Conservation (phyloP, 2,888 invertebrate genomes). For the Taphrorychus bicolor region DNA sequence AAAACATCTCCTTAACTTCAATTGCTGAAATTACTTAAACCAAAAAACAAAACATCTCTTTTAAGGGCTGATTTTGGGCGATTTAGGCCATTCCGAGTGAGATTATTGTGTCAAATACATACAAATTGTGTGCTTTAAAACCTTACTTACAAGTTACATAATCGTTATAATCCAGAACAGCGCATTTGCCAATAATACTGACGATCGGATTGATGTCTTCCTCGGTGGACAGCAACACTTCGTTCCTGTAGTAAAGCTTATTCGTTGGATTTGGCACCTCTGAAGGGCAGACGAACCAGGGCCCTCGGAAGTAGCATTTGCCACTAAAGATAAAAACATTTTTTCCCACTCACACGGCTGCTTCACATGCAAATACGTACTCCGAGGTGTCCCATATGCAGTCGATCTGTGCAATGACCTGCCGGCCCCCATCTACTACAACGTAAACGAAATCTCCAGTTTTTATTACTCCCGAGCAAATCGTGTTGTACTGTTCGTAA, state of each 20-base stretch:
- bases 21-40: too few relatives aligned
- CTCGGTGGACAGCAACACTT: slow-evolving; percentile 88
- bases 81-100: too few relatives aligned
- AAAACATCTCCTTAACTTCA: too few relatives aligned
- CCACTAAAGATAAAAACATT: slow-evolving; percentile 68
- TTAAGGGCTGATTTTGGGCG: too few relatives aligned
- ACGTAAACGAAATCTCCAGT: slow-evolving; percentile 96
- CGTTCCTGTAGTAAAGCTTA: slow-evolving; percentile 89
- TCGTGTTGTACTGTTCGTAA: slow-evolving; percentile 92
- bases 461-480: slow-evolving; percentile 82
- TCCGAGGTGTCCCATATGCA: slow-evolving; percentile 92
- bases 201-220: slow-evolving; percentile 92
- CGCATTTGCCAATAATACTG: slow-evolving; percentile 90
- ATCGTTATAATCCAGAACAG: slow-evolving; percentile 88
- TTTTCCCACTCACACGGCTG: too few relatives aligned
- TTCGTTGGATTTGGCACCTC: slow-evolving; percentile 84
- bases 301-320: slow-evolving; percentile 91
- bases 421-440: slow-evolving; percentile 87
- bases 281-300: slow-evolving; percentile 88
- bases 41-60: too few relatives aligned
- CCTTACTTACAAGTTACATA: slow-evolving; percentile 80
- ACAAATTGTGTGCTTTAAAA: not conserved
- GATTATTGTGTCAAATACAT: too few relatives aligned
- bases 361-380: too few relatives aligned
- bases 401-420: slow-evolving; percentile 92